These are phyloP conservation scores for Hyposmocoma kahamanoa DNA, from an alignment of 1,140 invertebrate genomes.

Conservation along the genomic window DNA sequence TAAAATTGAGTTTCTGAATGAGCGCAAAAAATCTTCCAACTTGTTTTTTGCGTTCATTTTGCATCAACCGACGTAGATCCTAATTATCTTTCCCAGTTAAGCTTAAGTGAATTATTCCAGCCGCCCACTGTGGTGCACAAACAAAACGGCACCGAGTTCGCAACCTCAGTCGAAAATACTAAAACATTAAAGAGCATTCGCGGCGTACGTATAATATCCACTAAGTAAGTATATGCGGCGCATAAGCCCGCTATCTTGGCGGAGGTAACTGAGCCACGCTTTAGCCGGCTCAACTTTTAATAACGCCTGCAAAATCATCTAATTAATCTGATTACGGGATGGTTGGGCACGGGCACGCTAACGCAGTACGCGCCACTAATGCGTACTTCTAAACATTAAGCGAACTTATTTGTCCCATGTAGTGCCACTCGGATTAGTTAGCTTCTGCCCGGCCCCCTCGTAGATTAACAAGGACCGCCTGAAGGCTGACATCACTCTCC, in stretches of 20 bases:
- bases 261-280: constrained; percentile 51
- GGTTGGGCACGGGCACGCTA: constrained; percentile 45
- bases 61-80: constrained; percentile 71
- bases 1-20: constrained; percentile 73
- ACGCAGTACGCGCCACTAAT: constrained; percentile 55
- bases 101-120: constrained; percentile 72
- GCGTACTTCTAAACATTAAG: constrained; percentile 58
- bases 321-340: constrained; percentile 68
- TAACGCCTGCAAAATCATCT: constrained; percentile 68
- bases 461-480: constrained; percentile 18
- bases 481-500: constrained; percentile 14
- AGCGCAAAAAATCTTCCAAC: constrained; percentile 67
- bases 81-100: constrained; percentile 74
- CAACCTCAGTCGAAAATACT: constrained; percentile 72
- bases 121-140: constrained; percentile 67
- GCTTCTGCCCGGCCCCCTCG: constrained; percentile 9
- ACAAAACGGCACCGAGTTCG: constrained; percentile 66
- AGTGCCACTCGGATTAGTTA: constrained; percentile 48
- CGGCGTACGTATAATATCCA: constrained; percentile 62
- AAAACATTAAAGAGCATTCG: constrained; percentile 70
- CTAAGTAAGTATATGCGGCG: constrained; percentile 50
- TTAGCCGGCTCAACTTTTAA: constrained; percentile 70
- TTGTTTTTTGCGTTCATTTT: constrained; percentile 71
- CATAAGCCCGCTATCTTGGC: constrained; percentile 64
- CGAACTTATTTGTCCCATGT: constrained; percentile 58